Evolutionary conservation across 2,113 vertebrate genomes (phyloP).

Genomic region (Anseranas semipalmata): DNA sequence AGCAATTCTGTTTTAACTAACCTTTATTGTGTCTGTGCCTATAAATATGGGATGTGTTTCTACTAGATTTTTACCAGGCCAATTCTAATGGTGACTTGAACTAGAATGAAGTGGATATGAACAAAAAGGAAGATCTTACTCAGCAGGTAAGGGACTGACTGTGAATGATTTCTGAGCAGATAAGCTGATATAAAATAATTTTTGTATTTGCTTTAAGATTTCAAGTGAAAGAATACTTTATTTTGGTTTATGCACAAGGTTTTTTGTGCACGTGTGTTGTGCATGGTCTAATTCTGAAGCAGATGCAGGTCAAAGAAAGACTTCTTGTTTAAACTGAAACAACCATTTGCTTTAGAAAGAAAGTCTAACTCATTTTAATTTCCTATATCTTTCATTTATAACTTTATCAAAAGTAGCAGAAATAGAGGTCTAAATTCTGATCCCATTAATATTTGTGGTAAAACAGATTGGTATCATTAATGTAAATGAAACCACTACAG

Average conservation of each 20-base stretch:
- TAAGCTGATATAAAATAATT: background rate
- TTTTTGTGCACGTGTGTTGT: background rate
- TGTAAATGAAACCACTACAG: background rate
- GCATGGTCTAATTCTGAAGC: background rate
- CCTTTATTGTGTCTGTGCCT: constrained; percentile 58
- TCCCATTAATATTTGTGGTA: background rate
- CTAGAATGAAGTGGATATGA: constrained; percentile 72
- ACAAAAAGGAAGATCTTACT: constrained; percentile 50
- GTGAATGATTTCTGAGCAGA: background rate
- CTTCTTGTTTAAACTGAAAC: background rate
- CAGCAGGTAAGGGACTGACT: constrained; percentile 72
- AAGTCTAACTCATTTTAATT: background rate
- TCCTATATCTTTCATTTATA: background rate
- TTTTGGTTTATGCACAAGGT: background rate
- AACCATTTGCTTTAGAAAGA: background rate
- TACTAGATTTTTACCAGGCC: background rate
- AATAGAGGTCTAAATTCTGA: background rate
- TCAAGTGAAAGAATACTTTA: background rate
- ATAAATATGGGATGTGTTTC: constrained; percentile 74
- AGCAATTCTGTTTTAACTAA: constrained; percentile 54
- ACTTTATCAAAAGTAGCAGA: background rate
- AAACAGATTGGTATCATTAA: background rate
- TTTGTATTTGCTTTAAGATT: background rate
- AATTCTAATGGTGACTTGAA: constrained; percentile 56
- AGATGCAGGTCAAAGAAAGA: background rate